Base-by-base conservation (phyloP, 2,797 vertebrate genomes). In the Harpagifer antarcticus region DNA sequence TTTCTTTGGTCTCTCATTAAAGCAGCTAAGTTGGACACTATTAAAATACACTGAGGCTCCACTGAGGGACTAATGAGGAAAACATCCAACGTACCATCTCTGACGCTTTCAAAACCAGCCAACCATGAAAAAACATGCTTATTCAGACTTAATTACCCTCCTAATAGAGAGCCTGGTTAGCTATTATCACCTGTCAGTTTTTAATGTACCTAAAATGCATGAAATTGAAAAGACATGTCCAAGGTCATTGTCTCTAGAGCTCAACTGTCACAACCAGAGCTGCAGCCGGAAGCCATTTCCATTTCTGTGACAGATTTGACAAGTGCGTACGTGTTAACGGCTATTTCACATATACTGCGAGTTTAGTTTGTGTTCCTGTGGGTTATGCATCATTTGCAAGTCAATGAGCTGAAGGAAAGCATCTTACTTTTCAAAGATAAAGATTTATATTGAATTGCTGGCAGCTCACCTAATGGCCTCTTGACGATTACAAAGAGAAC, bases 311-410 rank as follows among this genome's bases (percentile, higher is more conserved):
- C 84, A 85, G 66, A 83, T 78, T 73, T 68, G 83, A 84, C 86
- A 71, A 47, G 78, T 57, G 56, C 66, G 62, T 72, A 37, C 8
- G 63, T 77, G 78, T 88, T 74, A 78, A 76, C 5, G 16, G 59
- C 53, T 68, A 68, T 56, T 81, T 79, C 81, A 71, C 79, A 77
- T 77, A 60, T 44, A 79, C 72, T 40, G 78, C 60, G 64, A 70
- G 83, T 74, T 61, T 67, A 50, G 12, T 23, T 23, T 44, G 42
- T 37, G 19, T 45, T 54, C 59, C 50, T 11, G 42, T 33, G 68
- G 72, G 75, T 82, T 50, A 1, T 31, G 48, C 59, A 68, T 83
- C 60, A 92, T 93, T 88, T 89, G 87, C 86, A 91, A 88, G 76
- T 87, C 88, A 86, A 84, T 85, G 72, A 79, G 59, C 52, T 44